Conservation (phyloP, 1,140 invertebrate genomes). For the Hestina assimilis region DNA sequence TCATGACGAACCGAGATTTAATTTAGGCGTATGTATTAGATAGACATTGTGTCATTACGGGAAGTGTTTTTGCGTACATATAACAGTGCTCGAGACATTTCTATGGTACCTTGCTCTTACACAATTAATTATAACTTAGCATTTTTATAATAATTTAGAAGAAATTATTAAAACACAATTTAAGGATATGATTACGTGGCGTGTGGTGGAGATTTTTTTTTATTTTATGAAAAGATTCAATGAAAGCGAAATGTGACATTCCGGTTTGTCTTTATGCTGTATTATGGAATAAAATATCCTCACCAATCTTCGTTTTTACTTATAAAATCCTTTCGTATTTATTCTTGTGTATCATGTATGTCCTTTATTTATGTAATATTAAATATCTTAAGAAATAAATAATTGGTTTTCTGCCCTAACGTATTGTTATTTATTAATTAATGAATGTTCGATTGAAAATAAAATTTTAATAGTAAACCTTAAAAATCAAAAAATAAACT, state of each 20-base stretch:
- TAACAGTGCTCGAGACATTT: conserved; percentile 58
- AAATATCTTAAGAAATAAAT: too few relatives aligned
- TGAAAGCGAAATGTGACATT: conserved; percentile 77
- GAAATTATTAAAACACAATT: conserved; percentile 72
- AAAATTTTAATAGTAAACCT: too few relatives aligned
- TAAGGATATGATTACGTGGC: conserved; percentile 60
- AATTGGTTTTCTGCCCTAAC: too few relatives aligned
- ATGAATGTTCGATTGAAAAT: too few relatives aligned
- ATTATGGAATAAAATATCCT: conserved; percentile 81
- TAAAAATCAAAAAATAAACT: too few relatives aligned
- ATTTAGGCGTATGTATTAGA: conserved; percentile 75
- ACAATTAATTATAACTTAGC: conserved; percentile 77
- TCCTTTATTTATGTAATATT: too few relatives aligned
- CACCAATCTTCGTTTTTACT: conserved; percentile 66
- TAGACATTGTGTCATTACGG: conserved; percentile 58
- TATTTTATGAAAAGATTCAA: conserved; percentile 67
- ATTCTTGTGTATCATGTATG: not conserved
- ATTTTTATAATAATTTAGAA: conserved; percentile 77
- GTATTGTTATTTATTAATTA: too few relatives aligned
- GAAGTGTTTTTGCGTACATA: conserved; percentile 53
- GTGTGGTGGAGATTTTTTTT: conserved; percentile 67
- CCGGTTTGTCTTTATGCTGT: conserved; percentile 80
- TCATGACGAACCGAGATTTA: conserved; percentile 71
- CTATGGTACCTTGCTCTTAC: conserved; percentile 70
- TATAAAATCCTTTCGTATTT: conserved; percentile 9